Evolutionary conservation across 2,888 invertebrate species (phyloP), one percentile per base, ranked within the genome.

Genomic region (Drosophila emarginata): DNA sequence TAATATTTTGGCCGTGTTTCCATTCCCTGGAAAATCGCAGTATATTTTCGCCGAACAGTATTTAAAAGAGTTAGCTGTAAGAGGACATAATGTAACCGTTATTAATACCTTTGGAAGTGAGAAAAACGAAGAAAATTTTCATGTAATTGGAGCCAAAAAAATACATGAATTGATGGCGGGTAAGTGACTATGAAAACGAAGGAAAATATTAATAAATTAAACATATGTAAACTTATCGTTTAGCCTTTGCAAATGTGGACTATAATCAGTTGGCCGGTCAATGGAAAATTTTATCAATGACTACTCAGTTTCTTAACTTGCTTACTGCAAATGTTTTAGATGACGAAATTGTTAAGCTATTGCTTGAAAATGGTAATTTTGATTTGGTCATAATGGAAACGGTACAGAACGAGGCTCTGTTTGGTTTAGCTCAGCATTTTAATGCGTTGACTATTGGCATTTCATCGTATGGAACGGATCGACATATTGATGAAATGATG

Each of bases 21-120:
- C 89, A 3, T 89, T 88, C 57, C 77, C 89, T 0, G 88, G 89
- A 4, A 81, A 76, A 18, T 90, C 90, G 0, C 89, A 89, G 37
- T 91, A 91, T 57, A 89, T 91, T 53, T 79, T 91, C 12, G 91
- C 85, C 0, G 78, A 87, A 54, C 73, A 89, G 1, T 76, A 91
- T 40, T 77, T 91, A n/a, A 88, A 87, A 32, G 90, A 81, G 14
- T 72, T 92, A 32, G 88, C 90, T 0, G 69, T 72, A 18, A 74
- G 87, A 2, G 91, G 91, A 4, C 92, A 92, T 74, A 84, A 92
- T 57, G 87, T 92, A 0, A 91, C 90, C 2, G 86, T 91, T 0
- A 89, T 91, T 15, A 87, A 90, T n/a, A 88, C 90, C 0, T 90
- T 82, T 26, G 82, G 82, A 37, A 68, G 85, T 73, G 87, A 79